phyloP scores from a whole-genome alignment of 1,140 invertebrate species.

The Thereuonema tuberculata region DNA sequence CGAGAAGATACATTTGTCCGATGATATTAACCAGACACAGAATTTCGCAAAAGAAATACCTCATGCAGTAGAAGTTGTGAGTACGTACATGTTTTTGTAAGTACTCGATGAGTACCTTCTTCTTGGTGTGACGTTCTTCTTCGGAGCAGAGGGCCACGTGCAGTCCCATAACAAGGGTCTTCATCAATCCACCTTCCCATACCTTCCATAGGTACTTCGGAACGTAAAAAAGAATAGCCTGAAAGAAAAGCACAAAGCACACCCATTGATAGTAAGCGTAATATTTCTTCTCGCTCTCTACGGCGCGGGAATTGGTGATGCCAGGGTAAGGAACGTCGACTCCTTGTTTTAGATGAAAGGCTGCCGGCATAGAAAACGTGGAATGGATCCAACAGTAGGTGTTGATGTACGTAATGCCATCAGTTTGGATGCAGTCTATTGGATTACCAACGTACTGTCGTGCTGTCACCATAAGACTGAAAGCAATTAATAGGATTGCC shows the following conservation, averaged over 20 bases:
- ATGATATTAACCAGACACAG: conserved; percentile 71
- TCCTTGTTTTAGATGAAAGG: conserved; percentile 42
- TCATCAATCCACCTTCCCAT: conserved; percentile 63
- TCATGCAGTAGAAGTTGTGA: conserved; percentile 64
- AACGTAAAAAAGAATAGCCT: conserved; percentile 85
- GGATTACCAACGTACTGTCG: conserved; percentile 84
- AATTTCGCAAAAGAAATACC: conserved; percentile 69
- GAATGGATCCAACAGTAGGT: conserved; percentile 86
- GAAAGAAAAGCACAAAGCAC: conserved; percentile 81
- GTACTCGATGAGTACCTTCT: conserved; percentile 62
- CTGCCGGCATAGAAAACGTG: conserved; percentile 80
- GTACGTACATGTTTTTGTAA: conserved; percentile 59
- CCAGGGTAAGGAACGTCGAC: conserved; percentile 25
- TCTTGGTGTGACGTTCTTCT: conserved; percentile 61
- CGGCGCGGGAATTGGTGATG: conserved; percentile 18
- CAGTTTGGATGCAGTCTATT: conserved; percentile 69
- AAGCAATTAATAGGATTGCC: conserved; percentile 64
- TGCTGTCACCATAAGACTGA: conserved; percentile 77
- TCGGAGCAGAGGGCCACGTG: conserved; percentile 57
- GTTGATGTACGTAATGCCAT: conserved; percentile 61
- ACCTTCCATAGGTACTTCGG: conserved; percentile 86
- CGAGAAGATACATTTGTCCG: conserved; percentile 59
- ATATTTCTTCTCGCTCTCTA: conserved; percentile 12
- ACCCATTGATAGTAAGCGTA: conserved; percentile 92
- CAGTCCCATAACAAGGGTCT: conserved; percentile 66